Conservation (phyloP, 1,140 invertebrate genomes). For the Drosophila orena region DNA sequence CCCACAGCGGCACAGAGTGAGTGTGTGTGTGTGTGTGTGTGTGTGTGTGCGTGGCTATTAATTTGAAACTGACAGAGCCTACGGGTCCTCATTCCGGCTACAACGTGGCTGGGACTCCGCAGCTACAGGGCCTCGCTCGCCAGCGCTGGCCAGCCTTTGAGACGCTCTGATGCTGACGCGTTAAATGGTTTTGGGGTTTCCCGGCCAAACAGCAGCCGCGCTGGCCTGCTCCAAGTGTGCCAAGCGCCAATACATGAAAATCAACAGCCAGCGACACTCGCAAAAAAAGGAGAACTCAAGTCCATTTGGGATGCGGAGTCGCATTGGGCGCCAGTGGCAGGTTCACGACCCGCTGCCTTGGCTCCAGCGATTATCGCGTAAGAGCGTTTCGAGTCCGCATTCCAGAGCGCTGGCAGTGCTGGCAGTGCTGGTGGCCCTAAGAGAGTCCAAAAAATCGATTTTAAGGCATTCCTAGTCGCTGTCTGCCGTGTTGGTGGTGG, state of each 20-base stretch:
- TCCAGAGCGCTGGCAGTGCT: conserved; percentile 20
- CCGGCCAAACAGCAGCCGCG: conserved; percentile 57
- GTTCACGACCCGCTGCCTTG: conserved; percentile 75
- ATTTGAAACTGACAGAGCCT: conserved; percentile 78
- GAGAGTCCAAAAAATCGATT: conserved; percentile 70
- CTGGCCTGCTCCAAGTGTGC: conserved; percentile 64
- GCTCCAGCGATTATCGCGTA: conserved; percentile 58
- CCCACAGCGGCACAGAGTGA: conserved; percentile 31
- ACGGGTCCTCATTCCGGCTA: conserved; percentile 44
- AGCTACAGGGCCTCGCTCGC: conserved; percentile 16
- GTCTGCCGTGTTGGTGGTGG: conserved; percentile 58
- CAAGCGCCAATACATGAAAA: conserved; percentile 75
- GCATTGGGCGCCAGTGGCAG: conserved; percentile 65
- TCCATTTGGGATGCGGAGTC: conserved; percentile 63
- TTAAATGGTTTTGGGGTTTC: conserved; percentile 77
- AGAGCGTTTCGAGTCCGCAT: conserved; percentile 29
- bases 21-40: conserved; percentile 44
- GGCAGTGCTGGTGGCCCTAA: conserved; percentile 13
- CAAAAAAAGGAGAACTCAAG: conserved; percentile 44
- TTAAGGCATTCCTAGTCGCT: conserved; percentile 33
- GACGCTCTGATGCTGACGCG: conserved; percentile 74
- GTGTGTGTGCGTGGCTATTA: conserved; percentile 66
- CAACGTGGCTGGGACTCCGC: conserved; percentile 60
- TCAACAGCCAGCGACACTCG: conserved; percentile 59
- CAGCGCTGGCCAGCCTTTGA: conserved; percentile 67